These are phyloP conservation scores for Zhuqinia jingwanae DNA, from an alignment of 2,888 invertebrate species.

Conservation along the genomic window DNA sequence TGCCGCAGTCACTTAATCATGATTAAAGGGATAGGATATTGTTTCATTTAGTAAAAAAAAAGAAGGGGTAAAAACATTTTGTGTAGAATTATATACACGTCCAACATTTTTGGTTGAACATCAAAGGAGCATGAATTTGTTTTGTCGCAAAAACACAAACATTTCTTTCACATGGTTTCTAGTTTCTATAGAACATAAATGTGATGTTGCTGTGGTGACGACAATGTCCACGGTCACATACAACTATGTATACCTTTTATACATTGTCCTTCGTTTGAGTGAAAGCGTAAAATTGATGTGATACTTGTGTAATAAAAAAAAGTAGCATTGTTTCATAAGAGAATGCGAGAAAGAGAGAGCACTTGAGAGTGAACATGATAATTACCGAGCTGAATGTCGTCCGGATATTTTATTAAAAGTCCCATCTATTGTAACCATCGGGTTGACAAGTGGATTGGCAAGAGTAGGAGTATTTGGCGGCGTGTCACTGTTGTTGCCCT, in stretches of 20 bases:
- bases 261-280: not conserved
- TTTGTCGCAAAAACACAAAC: too few relatives aligned
- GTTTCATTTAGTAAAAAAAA: too few relatives aligned
- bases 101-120: too few relatives aligned
- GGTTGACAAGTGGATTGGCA: conserved; percentile 68
- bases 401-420: conserved; percentile 77
- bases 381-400: conserved; percentile 78
- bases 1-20: conserved; percentile 34
- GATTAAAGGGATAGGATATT: too few relatives aligned
- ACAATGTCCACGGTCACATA: not conserved
- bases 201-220: conserved; percentile 19
- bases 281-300: not conserved
- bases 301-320: not conserved
- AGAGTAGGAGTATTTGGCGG: conserved; percentile 32
- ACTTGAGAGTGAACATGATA: conserved; percentile 68
- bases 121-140: too few relatives aligned
- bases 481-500: conserved; percentile 38
- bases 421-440: conserved; percentile 75
- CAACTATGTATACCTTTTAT: not conserved
- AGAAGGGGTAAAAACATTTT: too few relatives aligned
- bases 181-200: not conserved
- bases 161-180: too few relatives aligned
- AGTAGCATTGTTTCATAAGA: not conserved
- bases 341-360: conserved; percentile 43
- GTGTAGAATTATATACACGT: too few relatives aligned